Percentiles rank a stretch among this genome's conserved stretches.
Evolutionary conservation across 2,797 vertebrate species (phyloP).

Genomic region (Girardinus metallicus): DNA sequence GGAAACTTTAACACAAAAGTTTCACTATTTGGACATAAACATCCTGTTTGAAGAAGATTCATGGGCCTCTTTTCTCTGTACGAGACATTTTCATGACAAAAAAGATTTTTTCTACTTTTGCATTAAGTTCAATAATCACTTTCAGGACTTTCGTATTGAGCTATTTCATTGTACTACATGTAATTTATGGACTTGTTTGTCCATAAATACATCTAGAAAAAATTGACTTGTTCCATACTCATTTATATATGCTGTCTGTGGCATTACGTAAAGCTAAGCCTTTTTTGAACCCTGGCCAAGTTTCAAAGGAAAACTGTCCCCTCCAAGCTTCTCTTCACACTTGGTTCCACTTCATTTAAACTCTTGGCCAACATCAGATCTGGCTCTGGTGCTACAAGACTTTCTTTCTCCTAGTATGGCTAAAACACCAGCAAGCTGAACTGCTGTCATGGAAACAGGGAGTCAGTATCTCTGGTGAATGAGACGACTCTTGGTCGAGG

Average conservation of each 20-base stretch:
- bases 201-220: background rate
- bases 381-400: slow-evolving; percentile 32
- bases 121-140: background rate
- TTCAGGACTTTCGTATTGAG: background rate
- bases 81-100: background rate
- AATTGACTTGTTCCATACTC: background rate
- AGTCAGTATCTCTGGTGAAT: slow-evolving; percentile 48
- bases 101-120: too few relatives aligned
- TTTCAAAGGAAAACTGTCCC: slow-evolving; percentile 10
- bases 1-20: background rate
- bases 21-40: background rate
- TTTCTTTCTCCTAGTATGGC: slow-evolving; percentile 71
- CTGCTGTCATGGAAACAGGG: slow-evolving; percentile 55
- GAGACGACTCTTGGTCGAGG: slow-evolving; percentile 40
- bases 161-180: background rate
- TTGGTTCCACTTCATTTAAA: slow-evolving; percentile 64
- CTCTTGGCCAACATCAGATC: slow-evolving; percentile 40
- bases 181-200: background rate
- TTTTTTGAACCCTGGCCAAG: slow-evolving; percentile 17
- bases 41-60: too few relatives aligned
- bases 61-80: background rate
- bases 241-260: slow-evolving; percentile 8
- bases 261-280: slow-evolving; percentile 4
- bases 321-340: slow-evolving; percentile 51
- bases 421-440: slow-evolving; percentile 40